Evolutionary conservation across 2,113 vertebrate species (phyloP).

Genomic region (Pluvialis apricaria): DNA sequence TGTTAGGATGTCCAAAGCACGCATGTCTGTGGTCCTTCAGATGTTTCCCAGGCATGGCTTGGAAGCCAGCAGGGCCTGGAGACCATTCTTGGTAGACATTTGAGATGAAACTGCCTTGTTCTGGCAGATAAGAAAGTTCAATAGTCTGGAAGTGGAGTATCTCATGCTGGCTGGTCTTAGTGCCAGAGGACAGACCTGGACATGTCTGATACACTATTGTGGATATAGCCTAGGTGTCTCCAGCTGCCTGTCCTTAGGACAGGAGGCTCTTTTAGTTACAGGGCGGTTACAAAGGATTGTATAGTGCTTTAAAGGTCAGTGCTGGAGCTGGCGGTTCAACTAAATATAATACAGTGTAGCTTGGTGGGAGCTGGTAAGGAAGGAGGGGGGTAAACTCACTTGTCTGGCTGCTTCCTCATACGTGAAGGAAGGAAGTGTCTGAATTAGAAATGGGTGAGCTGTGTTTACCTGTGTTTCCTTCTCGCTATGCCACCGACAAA

Average conservation of each 20-base stretch:
- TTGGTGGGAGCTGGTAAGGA: neutral
- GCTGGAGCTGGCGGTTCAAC: neutral
- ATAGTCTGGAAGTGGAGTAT: neutral
- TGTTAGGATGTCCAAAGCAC: neutral
- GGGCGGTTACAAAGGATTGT: neutral
- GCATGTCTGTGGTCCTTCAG: neutral
- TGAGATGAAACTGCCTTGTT: neutral
- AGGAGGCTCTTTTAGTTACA: neutral
- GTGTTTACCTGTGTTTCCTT: neutral
- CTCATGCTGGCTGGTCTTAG: neutral
- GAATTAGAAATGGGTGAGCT: neutral
- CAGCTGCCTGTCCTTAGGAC: neutral
- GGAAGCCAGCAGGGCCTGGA: neutral
- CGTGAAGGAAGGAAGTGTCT: neutral
- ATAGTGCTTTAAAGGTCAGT: neutral
- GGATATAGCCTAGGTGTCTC: neutral
- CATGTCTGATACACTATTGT: neutral
- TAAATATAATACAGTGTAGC: neutral
- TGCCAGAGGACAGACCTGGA: neutral
- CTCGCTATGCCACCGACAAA: neutral
- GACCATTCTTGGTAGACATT: neutral
- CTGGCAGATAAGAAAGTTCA: neutral
- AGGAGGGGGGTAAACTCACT: neutral
- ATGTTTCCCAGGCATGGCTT: neutral
- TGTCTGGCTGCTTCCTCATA: neutral